Percentiles rank a stretch among this genome's conserved stretches.
These are phyloP conservation scores for Holacanthus passer DNA, from an alignment of 2,113 vertebrate genomes.

Conservation along the genomic window DNA sequence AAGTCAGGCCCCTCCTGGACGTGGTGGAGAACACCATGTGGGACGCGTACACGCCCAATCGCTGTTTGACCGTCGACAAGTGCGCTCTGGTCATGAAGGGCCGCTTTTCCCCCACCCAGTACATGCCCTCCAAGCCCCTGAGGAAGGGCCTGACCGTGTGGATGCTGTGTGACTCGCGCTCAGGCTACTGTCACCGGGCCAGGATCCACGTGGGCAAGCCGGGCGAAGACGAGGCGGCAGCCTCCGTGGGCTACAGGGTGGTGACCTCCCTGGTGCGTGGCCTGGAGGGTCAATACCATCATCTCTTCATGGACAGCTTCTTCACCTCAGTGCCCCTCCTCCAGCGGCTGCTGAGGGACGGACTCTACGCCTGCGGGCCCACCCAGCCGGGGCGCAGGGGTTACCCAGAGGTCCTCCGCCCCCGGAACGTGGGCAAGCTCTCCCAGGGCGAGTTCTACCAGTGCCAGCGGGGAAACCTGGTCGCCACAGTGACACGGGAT, in stretches of 20 bases:
- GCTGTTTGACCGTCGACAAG: constrained; percentile 86
- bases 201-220: constrained; percentile 82
- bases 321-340: constrained; percentile 87
- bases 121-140: constrained; percentile 86
- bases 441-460: constrained; percentile 86
- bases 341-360: constrained; percentile 82
- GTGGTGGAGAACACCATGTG: constrained; percentile 87
- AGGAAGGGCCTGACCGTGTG: constrained; percentile 86
- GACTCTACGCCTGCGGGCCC: constrained; percentile 86
- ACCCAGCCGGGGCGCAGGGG: constrained; percentile 82
- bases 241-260: constrained; percentile 76
- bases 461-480: constrained; percentile 86
- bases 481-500: constrained; percentile 85
- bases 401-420: constrained; percentile 85
- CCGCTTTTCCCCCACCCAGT: constrained; percentile 84
- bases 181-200: constrained; percentile 87
- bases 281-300: constrained; percentile 85
- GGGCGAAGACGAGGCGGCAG: constrained; percentile 70
- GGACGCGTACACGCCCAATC: constrained; percentile 85
- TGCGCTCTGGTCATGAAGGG: constrained; percentile 82
- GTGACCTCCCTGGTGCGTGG: constrained; percentile 84
- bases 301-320: constrained; percentile 87
- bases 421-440: constrained; percentile 84
- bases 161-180: constrained; percentile 88
- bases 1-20: constrained; percentile 86